Evolutionary conservation across 1,140 invertebrate genomes (phyloP).

Genomic region (Ridgeia piscesae): DNA sequence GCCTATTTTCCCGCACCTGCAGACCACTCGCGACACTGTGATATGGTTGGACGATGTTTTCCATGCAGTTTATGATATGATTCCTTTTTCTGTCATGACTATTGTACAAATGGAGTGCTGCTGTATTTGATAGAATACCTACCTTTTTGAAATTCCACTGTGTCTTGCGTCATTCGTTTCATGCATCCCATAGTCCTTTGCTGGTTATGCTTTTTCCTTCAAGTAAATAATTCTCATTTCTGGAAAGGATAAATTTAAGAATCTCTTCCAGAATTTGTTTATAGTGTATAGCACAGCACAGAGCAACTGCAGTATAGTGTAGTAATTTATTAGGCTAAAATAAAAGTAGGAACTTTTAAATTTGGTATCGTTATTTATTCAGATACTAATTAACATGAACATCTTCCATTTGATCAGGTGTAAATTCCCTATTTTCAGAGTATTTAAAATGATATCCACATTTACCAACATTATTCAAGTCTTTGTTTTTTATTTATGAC

Average conservation of each 20-base stretch:
- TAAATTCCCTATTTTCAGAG: no score
- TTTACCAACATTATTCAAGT: no score
- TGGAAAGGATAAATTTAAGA: not conserved
- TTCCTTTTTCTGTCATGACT: not conserved
- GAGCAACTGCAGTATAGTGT: not conserved
- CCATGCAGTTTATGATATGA: not conserved
- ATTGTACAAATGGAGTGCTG: conserved; percentile 5
- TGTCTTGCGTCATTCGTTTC: not conserved
- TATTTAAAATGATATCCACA: not conserved
- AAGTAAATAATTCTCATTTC: not conserved
- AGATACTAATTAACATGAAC: no score
- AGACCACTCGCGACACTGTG: not conserved
- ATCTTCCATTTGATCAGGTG: no score
- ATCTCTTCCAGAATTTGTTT: not conserved
- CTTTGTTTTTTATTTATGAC: no score
- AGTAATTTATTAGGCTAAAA: not conserved
- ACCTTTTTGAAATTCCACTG: not conserved
- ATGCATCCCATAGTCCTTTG: not conserved
- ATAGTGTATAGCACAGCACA: not conserved
- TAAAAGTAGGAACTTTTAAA: not conserved
- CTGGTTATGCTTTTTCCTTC: not conserved
- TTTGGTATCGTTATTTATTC: not conserved
- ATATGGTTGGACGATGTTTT: not conserved
- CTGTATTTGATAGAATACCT: not conserved
- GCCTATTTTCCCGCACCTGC: not conserved